Percentiles rank a stretch among this genome's conserved stretches.
These are phyloP conservation scores for Mormyrus hasselquistii DNA, from an alignment of 2,797 vertebrate species.

Conservation along the genomic window DNA sequence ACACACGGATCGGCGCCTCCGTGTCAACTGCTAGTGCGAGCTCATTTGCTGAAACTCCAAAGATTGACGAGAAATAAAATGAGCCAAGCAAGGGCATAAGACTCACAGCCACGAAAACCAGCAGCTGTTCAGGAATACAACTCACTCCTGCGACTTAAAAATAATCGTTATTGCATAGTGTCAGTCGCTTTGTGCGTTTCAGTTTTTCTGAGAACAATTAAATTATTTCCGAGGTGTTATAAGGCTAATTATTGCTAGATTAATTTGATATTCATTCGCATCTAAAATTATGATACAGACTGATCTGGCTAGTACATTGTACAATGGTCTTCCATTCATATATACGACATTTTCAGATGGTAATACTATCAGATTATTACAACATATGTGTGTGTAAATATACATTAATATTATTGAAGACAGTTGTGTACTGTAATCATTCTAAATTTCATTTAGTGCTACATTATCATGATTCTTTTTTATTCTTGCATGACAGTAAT, in stretches of 20 bases:
- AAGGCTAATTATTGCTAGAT: not conserved
- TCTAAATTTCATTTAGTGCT: constrained; percentile 2
- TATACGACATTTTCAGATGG: not conserved
- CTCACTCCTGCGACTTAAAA: not conserved
- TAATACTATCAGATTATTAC: not conserved
- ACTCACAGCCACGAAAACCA: constrained; percentile 7
- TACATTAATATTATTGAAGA: not conserved
- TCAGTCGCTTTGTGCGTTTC: not conserved
- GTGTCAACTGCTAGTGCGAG: not conserved
- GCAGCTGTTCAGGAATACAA: not conserved
- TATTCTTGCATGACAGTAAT: constrained; percentile 5
- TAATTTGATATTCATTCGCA: not conserved
- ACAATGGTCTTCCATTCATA: constrained; percentile 13
- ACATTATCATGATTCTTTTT: not conserved
- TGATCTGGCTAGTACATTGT: not conserved
- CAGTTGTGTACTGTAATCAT: constrained; percentile 15
- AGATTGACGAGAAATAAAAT: not conserved
- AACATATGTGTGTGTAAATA: constrained; percentile 2
- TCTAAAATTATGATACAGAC: not conserved
- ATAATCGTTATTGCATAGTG: not conserved
- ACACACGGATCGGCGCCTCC: not conserved
- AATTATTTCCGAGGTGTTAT: constrained; percentile 1
- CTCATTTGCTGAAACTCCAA: not conserved
- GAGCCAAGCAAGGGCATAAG: not conserved
- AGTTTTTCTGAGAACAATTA: not conserved